Evolutionary conservation across 2,888 invertebrate species (phyloP).

Genomic region (Nomada flava): DNA sequence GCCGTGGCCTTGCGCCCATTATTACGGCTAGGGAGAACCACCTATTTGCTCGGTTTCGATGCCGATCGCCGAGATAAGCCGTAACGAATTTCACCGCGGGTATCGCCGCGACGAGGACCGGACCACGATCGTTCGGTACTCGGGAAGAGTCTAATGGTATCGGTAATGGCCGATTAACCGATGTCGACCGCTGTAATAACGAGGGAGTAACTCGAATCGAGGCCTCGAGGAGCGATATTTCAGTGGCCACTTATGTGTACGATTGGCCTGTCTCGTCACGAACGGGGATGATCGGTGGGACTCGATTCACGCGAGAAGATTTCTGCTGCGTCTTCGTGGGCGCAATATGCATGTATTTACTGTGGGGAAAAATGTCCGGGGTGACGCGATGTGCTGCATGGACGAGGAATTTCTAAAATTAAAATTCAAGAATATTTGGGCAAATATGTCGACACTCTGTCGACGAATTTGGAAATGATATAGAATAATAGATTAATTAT

Average conservation of each 20-base stretch:
- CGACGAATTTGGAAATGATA: too few relatives aligned
- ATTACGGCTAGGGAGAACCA: background rate
- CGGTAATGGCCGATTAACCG: conserved; percentile 39
- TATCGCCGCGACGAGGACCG: background rate
- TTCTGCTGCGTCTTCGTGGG: too few relatives aligned
- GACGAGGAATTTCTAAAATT: background rate
- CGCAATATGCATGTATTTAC: background rate
- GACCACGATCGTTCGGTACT: background rate
- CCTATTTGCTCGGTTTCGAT: background rate
- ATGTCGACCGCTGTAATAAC: conserved; percentile 22
- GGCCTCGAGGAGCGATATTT: conserved; percentile 8
- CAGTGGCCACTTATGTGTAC: background rate
- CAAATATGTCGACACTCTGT: background rate
- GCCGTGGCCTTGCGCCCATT: conserved; percentile 6
- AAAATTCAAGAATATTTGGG: too few relatives aligned
- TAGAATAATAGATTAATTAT: too few relatives aligned
- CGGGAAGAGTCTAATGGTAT: conserved; percentile 7
- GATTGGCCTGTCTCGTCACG: background rate
- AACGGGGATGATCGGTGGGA: background rate
- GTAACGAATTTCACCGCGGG: conserved; percentile 16
- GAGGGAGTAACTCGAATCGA: conserved; percentile 6
- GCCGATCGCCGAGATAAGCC: background rate
- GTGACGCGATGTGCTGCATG: too few relatives aligned
- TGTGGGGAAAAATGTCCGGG: conserved; percentile 3
- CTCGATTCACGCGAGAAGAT: too few relatives aligned